Conservation (phyloP, 2,888 invertebrate species). For the Prenolepis imparis region DNA sequence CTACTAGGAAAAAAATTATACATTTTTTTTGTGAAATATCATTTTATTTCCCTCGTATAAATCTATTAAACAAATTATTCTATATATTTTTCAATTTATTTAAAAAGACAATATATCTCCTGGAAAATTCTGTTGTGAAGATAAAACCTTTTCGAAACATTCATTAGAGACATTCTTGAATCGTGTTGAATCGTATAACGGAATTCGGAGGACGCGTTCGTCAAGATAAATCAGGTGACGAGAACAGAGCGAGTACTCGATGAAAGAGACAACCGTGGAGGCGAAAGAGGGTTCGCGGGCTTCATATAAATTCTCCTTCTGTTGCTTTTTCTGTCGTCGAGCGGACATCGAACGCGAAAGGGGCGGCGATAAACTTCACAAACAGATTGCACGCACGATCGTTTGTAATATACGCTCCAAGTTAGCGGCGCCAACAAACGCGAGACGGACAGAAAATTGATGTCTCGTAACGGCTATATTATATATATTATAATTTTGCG, state of each 20-base stretch:
- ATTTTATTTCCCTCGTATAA: background rate
- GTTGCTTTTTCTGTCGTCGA: constrained; percentile 79
- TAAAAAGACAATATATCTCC: background rate
- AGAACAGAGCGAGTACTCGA: constrained; percentile 59
- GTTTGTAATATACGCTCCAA: constrained; percentile 64
- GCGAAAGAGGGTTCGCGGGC: constrained; percentile 41
- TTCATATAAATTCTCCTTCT: constrained; percentile 75
- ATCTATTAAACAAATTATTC: background rate
- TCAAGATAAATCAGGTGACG: constrained; percentile 71
- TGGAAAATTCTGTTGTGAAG: background rate
- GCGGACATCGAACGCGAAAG: constrained; percentile 82
- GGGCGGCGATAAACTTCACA: constrained; percentile 85
- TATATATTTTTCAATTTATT: background rate
- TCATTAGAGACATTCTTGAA: background rate
- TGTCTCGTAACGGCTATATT: constrained; percentile 17
- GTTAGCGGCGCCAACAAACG: constrained; percentile 48
- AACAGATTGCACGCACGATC: constrained; percentile 73
- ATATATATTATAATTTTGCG: constrained; percentile 9
- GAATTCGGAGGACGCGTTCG: constrained; percentile 36
- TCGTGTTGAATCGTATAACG: constrained; percentile 4
- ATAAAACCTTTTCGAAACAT: background rate
- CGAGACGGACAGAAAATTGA: constrained; percentile 64
- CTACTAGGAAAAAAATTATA: background rate
- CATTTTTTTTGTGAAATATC: no score
- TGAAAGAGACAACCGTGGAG: constrained; percentile 22